Evolutionary conservation across 1,140 invertebrate species (phyloP).

Genomic region (Drosophila persimilis): DNA sequence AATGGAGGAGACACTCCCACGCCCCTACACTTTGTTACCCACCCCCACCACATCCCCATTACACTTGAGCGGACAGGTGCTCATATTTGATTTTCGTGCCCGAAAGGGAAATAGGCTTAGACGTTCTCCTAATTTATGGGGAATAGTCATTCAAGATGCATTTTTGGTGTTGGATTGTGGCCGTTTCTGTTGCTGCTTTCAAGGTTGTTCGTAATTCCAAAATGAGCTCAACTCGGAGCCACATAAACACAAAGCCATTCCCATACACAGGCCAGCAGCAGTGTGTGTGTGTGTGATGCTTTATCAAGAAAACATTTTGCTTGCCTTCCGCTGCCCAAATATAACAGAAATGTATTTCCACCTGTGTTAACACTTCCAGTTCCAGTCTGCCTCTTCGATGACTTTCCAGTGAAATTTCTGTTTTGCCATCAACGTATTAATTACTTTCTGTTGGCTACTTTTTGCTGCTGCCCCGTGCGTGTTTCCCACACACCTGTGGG

Average conservation of each 20-base stretch:
- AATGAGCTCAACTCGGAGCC: constrained; percentile 28
- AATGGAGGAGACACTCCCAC: constrained; percentile 52
- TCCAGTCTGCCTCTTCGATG: constrained; percentile 15
- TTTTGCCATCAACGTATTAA: constrained; percentile 43
- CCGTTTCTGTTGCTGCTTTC: constrained; percentile 52
- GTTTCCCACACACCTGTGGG: not conserved
- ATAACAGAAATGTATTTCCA: constrained; percentile 54
- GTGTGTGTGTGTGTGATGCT: constrained; percentile 11
- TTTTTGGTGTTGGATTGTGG: constrained; percentile 41
- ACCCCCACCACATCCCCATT: constrained; percentile 4
- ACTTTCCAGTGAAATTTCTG: constrained; percentile 57
- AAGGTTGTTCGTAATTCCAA: constrained; percentile 60
- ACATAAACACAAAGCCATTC: constrained; percentile 18
- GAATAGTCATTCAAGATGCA: constrained; percentile 11
- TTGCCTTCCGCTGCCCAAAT: constrained; percentile 41
- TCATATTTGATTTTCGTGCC: constrained; percentile 37
- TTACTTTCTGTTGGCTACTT: constrained; percentile 51
- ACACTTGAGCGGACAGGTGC: constrained; percentile 47
- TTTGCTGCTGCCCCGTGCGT: constrained; percentile 1
- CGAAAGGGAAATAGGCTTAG: constrained; percentile 42
- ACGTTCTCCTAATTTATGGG: constrained; percentile 37
- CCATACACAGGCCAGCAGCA: constrained; percentile 3
- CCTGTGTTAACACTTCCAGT: constrained; percentile 48
- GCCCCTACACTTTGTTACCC: constrained; percentile 23
- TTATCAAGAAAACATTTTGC: constrained; percentile 69